Evolutionary conservation across 2,888 invertebrate species (phyloP).

Genomic region (Chalcosyrphus nemorum): DNA sequence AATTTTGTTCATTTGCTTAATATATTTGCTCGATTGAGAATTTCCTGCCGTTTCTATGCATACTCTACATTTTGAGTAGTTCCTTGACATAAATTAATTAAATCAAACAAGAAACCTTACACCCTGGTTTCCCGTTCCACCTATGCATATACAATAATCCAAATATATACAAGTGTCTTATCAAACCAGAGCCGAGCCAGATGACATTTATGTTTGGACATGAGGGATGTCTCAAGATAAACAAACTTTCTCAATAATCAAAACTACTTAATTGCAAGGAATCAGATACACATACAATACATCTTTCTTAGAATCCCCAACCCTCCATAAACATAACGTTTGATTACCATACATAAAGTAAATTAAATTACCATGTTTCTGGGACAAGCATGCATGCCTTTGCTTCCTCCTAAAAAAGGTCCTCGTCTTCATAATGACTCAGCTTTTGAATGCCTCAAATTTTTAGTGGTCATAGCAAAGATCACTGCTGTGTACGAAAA

Average conservation of each 20-base stretch:
- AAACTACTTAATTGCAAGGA: slow-evolving; percentile 57
- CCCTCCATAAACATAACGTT: slow-evolving; percentile 43
- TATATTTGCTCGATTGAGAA: background rate
- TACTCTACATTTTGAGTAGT: background rate
- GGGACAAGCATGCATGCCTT: background rate
- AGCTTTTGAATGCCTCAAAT: slow-evolving; percentile 27
- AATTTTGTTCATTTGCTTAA: too few species aligned
- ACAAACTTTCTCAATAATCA: slow-evolving; percentile 48
- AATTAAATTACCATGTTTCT: slow-evolving; percentile 53
- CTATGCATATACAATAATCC: background rate
- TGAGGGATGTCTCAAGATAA: slow-evolving; percentile 22
- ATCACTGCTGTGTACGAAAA: background rate
- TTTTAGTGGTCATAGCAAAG: slow-evolving; percentile 50
- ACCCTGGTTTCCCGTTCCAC: background rate
- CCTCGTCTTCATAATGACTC: slow-evolving; percentile 35
- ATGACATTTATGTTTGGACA: slow-evolving; percentile 14
- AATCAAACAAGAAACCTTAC: background rate
- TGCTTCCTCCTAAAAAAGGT: background rate
- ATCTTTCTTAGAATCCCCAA: background rate
- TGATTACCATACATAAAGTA: slow-evolving; percentile 67
- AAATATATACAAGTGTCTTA: too few species aligned
- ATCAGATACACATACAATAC: slow-evolving; percentile 11
- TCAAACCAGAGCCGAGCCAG: slow-evolving; percentile 27
- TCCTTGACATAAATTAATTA: background rate
- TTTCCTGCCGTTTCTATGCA: too few species aligned